phyloP scores from a whole-genome alignment of 2,797 vertebrate species.

The Cygnus olor region DNA sequence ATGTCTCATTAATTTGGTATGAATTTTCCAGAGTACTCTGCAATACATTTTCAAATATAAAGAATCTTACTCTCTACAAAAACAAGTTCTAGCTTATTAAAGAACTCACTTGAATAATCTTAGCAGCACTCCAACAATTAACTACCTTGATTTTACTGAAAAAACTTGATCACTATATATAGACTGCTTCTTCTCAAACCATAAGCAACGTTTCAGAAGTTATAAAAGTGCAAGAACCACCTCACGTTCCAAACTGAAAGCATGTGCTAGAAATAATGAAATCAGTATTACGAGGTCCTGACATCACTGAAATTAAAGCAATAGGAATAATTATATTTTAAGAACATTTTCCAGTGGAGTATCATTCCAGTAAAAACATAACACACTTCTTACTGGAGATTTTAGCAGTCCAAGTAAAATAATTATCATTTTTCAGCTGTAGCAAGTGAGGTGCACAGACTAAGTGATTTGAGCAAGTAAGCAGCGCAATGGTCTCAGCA shows the following conservation, averaged over 20 bases:
- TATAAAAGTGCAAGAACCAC: constrained; percentile 52
- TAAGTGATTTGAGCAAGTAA: constrained; percentile 4
- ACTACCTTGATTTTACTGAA: constrained; percentile 12
- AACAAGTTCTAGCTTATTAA: constrained; percentile 35
- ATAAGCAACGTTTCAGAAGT: constrained; percentile 25
- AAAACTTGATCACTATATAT: constrained; percentile 31
- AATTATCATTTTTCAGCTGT: neutral
- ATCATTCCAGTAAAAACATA: neutral
- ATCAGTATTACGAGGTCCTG: constrained; percentile 26
- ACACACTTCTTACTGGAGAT: neutral
- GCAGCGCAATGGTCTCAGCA: neutral
- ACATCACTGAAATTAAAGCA: neutral
- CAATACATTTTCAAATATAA: constrained; percentile 60
- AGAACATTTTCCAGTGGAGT: neutral
- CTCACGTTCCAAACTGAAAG: constrained; percentile 46
- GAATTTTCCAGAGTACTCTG: constrained; percentile 57
- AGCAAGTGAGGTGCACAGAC: neutral
- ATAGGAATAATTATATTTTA: neutral
- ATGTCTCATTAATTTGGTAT: constrained; percentile 37
- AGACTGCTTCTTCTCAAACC: constrained; percentile 41
- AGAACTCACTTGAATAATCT: constrained; percentile 44
- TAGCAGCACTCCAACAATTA: constrained; percentile 45
- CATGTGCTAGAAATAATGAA: constrained; percentile 24
- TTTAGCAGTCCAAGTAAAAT: neutral
- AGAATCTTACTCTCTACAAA: constrained; percentile 60